phyloP scores from a whole-genome alignment of 2,797 vertebrate genomes.

The Sternarchorhynchus goeldii region DNA sequence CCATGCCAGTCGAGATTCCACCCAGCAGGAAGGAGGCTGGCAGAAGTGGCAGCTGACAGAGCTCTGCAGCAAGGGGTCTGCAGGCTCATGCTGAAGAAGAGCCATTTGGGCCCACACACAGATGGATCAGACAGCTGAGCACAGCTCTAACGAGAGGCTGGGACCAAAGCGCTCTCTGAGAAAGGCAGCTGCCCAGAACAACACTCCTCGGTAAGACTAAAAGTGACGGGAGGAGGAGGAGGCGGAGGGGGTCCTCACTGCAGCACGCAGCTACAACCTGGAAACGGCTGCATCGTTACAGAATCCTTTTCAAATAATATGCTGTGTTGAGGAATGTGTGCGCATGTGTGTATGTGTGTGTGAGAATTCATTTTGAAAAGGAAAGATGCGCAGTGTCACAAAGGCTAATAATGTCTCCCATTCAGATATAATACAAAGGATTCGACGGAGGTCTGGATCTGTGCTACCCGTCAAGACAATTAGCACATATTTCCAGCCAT shows the following conservation, averaged over 20 bases:
- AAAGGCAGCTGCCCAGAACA: conserved; percentile 46
- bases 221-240: conserved; percentile 26
- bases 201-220: conserved; percentile 45
- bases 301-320: conserved; percentile 27
- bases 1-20: conserved; percentile 67
- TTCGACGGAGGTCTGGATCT: conserved; percentile 2
- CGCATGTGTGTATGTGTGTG: neutral
- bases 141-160: conserved; percentile 53
- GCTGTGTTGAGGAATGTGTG: too few species aligned
- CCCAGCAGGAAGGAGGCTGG: conserved; percentile 60
- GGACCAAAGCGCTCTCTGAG: conserved; percentile 53
- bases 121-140: conserved; percentile 71
- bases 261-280: conserved; percentile 2
- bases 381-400: neutral
- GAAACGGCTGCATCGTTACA: conserved; percentile 16
- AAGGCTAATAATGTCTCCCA: neutral
- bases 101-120: conserved; percentile 63
- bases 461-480: conserved; percentile 37
- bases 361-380: conserved; percentile 12
- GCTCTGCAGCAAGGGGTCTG: conserved; percentile 47
- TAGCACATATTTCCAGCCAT: conserved; percentile 19
- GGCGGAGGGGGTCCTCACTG: conserved; percentile 13
- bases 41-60: conserved; percentile 64
- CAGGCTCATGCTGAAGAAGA: conserved; percentile 50
- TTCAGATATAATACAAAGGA: conserved; percentile 4